These are phyloP conservation scores for Protobothrops flavoviridis DNA, from an alignment of 2,113 vertebrate species.

Conservation along the genomic window DNA sequence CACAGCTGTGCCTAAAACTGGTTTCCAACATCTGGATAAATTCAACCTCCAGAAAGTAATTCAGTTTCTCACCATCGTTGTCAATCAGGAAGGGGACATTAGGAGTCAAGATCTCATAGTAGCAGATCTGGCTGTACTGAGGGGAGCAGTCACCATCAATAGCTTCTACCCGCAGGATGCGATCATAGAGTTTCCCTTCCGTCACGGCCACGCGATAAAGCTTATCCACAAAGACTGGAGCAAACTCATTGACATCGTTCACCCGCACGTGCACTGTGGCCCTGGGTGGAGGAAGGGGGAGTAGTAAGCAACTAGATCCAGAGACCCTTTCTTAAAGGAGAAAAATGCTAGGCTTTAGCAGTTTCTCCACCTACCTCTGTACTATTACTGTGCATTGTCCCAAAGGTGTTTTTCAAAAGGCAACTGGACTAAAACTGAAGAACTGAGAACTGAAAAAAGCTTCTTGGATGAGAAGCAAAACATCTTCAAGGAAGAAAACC, in stretches of 20 bases:
- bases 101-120: slow-evolving; percentile 97
- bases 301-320: accelerated
- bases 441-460: neutral
- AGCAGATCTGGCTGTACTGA: slow-evolving; percentile 98
- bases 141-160: slow-evolving; percentile 95
- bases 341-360: neutral
- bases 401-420: neutral
- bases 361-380: neutral
- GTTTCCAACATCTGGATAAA: neutral
- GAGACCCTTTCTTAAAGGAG: neutral
- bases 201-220: slow-evolving; percentile 90
- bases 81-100: slow-evolving; percentile 96
- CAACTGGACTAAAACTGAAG: neutral
- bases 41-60: neutral
- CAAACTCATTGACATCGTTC: slow-evolving; percentile 96
- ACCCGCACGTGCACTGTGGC: slow-evolving; percentile 95
- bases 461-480: neutral
- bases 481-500: neutral
- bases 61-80: slow-evolving; percentile 84
- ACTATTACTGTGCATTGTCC: neutral
- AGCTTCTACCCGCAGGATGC: slow-evolving; percentile 91
- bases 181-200: slow-evolving; percentile 91
- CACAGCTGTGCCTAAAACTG: neutral
- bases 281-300: slow-evolving; percentile 65
- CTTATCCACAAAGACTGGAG: slow-evolving; percentile 93